Evolutionary conservation across 2,113 vertebrate genomes (phyloP), one percentile per base, ranked within the genome.

Genomic region (Phrynocephalus versicolor): DNA sequence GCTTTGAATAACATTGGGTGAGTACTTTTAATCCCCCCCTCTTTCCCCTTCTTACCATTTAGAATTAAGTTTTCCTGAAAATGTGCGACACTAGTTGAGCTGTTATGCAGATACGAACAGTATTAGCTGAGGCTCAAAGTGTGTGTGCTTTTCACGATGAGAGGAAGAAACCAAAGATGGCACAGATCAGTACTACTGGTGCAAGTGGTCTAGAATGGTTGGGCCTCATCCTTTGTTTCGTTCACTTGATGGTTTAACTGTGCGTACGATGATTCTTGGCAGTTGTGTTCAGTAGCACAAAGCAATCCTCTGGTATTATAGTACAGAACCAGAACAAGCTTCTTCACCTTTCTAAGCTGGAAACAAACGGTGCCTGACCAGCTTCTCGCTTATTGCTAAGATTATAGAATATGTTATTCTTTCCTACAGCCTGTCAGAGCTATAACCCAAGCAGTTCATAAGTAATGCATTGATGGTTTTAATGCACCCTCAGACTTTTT

Each of bases 1-100:
- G 95, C 93, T 84, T 60, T 2, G 90, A 72, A 85, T 84, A 35
- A 92, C 58, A 41, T 86, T 69, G 92, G 96, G 97, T 96, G 96
- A 97, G 97, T 97, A 96, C 92, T 83, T 93, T 87, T 65, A 58
- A 89, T 87, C 89, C 89, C 65, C 89, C 65, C 18, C 84, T 23
- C 2, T 71, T 85, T 86, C 77, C 90, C 71, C 27, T 87, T 39
- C 37, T 4, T 90, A 81, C 35, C 78, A 27, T 0, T 45, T 87
- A 0, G 0, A 60, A 79, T 89, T 81, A 67, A 1, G 2, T 16
- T 12, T 71, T 30, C 21, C 83, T 25, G 78, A 84, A 82, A 88
- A 0, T n/a, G 15, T 18, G 83, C 62, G 45, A 60, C 1, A 76
- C 0, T 1, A 79, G 88, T 75, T 79, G 83, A 71, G 3, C 3